Base-by-base conservation (phyloP, 2,113 vertebrate genomes). In the Bambusicola thoracicus region DNA sequence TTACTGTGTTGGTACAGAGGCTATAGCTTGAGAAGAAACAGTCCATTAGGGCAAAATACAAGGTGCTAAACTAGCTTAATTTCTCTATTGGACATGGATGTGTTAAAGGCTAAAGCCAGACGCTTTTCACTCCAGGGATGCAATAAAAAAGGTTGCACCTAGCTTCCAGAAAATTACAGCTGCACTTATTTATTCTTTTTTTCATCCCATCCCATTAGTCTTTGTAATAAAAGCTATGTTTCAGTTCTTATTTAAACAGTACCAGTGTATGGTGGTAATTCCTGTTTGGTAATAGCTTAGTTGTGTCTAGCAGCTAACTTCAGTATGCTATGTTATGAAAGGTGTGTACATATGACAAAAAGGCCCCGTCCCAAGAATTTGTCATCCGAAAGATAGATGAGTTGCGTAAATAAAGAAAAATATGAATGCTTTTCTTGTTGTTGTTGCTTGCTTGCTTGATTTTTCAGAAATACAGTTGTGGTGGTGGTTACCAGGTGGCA, bases 21-120 rank as follows among this genome's bases (percentile, higher is more conserved):
- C 51, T 81, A 63, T 56, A 86, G 69, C 74, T 85, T 83, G 68
- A 72, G 89, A 90, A 75, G 77, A 93, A 92, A 61, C 20, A 81
- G 82, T 84, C 51, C 11, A 15, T 89, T 75, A 70, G 62, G 81
- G 48, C 48, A 44, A 88, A 93, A 53, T 56, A 73, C 6, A 79
- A 68, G 53, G 74, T 75, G 89, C 61, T 92, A 92, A 90, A 92
- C 43, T 68, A 48, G 13, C 8, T 72, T 79, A 36, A 68, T 95
- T 96, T 69, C 19, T 90, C 14, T 44, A 84, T 67, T 82, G 69
- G 66, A 76, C 27, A 6, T 58, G 48, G 74, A 72, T 41, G 44
- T 40, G 30, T 53, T 95, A 44, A 90, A 94, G 66, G 66, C 48
- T 89, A 93, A 78, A 79, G 51, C 6, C 81, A 86, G 62, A 72